phyloP scores from a whole-genome alignment of 2,113 vertebrate species.

The Bos taurus region DNA sequence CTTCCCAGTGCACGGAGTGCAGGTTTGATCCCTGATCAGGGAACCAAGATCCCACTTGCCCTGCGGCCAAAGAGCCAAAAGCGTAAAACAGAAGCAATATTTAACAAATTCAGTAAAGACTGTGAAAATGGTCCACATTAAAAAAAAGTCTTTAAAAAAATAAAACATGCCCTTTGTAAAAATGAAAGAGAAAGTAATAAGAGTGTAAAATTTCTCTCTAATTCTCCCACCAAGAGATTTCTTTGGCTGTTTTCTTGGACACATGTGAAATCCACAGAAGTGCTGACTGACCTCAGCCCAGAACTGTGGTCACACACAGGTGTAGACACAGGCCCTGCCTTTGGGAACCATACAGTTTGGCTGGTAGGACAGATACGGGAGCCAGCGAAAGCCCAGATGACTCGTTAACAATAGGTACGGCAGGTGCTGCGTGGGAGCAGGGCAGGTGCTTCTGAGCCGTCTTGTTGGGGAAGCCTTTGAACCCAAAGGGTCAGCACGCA shows the following conservation, averaged over 20 bases:
- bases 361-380: background rate
- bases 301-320: background rate
- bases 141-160: background rate
- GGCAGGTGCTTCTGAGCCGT: background rate
- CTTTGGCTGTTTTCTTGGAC: background rate
- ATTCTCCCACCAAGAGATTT: background rate
- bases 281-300: background rate
- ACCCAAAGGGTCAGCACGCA: background rate
- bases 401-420: background rate
- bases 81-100: background rate
- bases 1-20: background rate
- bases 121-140: background rate
- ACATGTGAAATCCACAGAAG: background rate
- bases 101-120: background rate
- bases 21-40: background rate
- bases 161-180: background rate
- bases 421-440: background rate
- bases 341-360: background rate
- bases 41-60: background rate
- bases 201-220: background rate
- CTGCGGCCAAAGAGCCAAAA: background rate
- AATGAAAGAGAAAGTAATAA: background rate
- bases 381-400: background rate
- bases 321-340: background rate
- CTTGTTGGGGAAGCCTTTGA: background rate